These are phyloP conservation scores for Heterodera carotae DNA, from an alignment of 1,140 invertebrate genomes.

Conservation along the genomic window DNA sequence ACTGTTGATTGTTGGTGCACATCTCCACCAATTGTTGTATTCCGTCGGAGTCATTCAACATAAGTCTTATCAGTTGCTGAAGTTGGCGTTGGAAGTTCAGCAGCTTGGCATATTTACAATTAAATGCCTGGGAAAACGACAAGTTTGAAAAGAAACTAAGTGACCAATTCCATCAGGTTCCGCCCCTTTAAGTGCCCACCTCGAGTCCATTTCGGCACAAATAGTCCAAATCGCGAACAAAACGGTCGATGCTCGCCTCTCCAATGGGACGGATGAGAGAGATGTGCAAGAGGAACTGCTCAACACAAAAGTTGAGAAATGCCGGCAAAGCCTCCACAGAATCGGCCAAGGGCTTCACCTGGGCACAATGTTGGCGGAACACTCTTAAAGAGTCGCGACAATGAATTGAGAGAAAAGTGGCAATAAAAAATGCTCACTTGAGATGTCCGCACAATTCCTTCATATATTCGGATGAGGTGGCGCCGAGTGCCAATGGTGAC, in stretches of 20 bases:
- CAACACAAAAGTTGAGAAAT: constrained; percentile 60
- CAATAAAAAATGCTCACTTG: constrained; percentile 33
- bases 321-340: constrained; percentile 50
- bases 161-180: neutral
- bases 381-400: constrained; percentile 35
- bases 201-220: constrained; percentile 45
- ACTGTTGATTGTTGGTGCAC: neutral
- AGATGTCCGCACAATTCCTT: constrained; percentile 60
- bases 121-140: constrained; percentile 39
- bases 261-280: constrained; percentile 54
- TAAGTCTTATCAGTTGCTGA: constrained; percentile 37
- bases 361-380: constrained; percentile 44
- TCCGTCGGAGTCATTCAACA: constrained; percentile 25
- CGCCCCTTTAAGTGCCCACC: constrained; percentile 26
- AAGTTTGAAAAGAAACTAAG: constrained; percentile 2
- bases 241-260: constrained; percentile 22
- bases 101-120: constrained; percentile 52
- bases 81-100: constrained; percentile 40
- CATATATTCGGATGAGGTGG: constrained; percentile 52
- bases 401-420: neutral
- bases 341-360: constrained; percentile 51
- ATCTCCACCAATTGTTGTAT: neutral
- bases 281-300: constrained; percentile 58
- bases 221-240: constrained; percentile 46
- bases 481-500: constrained; percentile 16